Evolutionary conservation across 2,888 invertebrate genomes (phyloP).

Genomic region (Polydrusus tereticollis): DNA sequence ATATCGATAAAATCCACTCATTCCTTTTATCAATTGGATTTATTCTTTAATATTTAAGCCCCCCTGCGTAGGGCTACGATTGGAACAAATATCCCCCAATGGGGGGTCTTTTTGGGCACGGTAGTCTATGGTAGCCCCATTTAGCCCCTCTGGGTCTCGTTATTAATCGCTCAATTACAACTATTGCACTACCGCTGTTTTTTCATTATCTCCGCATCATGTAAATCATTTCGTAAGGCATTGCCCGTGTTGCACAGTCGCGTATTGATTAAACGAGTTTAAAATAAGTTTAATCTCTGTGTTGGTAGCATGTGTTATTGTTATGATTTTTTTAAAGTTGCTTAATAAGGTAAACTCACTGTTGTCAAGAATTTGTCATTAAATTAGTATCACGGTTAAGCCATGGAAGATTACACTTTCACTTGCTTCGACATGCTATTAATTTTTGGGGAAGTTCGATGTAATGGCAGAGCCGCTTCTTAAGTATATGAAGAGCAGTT

Average conservation of each 20-base stretch:
- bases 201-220: conserved; percentile 40
- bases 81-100: conserved; percentile 47
- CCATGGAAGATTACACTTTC: no score
- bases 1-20: conserved; percentile 17
- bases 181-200: conserved; percentile 48
- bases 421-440: no score
- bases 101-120: conserved; percentile 48
- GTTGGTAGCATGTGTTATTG: no score
- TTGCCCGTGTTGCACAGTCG: conserved; percentile 7
- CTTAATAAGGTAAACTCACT: no score
- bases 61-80: conserved; percentile 39
- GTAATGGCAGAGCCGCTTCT: no score
- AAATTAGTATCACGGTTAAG: no score
- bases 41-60: conserved; percentile 29
- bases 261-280: neutral
- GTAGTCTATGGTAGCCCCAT: conserved; percentile 50
- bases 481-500: no score
- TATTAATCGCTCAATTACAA: conserved; percentile 57
- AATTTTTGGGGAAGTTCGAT: no score
- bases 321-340: no score
- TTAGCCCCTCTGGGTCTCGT: conserved; percentile 51
- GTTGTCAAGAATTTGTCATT: no score
- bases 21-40: conserved; percentile 19
- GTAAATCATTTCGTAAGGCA: conserved; percentile 35
- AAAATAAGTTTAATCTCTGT: neutral